Percentiles rank a stretch among this genome's conserved stretches.
Evolutionary conservation across 2,888 invertebrate genomes (phyloP).

Genomic region (Anodontia alba): DNA sequence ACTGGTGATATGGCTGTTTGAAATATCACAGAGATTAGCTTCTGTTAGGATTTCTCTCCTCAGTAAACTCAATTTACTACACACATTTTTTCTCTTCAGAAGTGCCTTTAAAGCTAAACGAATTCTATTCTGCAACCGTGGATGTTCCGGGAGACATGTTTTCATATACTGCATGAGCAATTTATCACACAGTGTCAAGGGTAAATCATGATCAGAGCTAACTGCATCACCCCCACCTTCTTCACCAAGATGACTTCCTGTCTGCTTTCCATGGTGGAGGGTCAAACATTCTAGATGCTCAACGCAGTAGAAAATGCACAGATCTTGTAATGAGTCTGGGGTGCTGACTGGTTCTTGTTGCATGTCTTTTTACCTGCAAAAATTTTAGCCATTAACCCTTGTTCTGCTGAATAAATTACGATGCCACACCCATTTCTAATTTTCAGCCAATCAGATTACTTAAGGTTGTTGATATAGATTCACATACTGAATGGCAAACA

Average conservation of each 20-base stretch:
- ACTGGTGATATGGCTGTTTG: not conserved
- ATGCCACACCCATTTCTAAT: too few species aligned
- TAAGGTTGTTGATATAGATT: too few species aligned
- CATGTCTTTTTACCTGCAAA: too few species aligned
- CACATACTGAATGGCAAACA: too few species aligned
- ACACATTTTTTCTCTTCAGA: not conserved
- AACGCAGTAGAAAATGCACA: constrained; percentile 53
- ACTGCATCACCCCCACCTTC: not conserved
- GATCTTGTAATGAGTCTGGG: constrained; percentile 50
- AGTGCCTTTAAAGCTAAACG: not conserved
- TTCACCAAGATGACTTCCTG: not conserved
- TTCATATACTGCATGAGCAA: not conserved
- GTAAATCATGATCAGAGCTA: not conserved
- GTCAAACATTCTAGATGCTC: constrained; percentile 38
- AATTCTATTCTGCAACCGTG: not conserved
- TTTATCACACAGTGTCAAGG: not conserved
- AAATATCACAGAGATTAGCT: not conserved
- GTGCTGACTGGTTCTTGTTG: not conserved
- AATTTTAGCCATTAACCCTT: too few species aligned
- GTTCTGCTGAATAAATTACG: too few species aligned
- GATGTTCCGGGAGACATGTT: not conserved
- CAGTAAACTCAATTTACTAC: not conserved
- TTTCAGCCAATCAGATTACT: too few species aligned
- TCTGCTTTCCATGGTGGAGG: not conserved
- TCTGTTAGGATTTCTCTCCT: not conserved